Base-by-base conservation (phyloP, 1,140 invertebrate genomes). In the Anagrus nilaparvatae region DNA sequence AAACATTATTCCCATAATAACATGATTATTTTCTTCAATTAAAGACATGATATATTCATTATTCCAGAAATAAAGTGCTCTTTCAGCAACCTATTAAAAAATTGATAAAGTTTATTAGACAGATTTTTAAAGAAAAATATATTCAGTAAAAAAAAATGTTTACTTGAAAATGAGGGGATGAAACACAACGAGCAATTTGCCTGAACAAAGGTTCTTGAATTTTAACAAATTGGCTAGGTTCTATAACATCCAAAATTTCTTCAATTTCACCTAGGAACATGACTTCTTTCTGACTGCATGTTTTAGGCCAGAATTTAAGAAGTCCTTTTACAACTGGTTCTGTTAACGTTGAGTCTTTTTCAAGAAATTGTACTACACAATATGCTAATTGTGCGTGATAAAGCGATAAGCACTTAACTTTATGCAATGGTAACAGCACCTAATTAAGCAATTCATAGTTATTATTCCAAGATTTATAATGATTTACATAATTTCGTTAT, bases 351-450 rank as follows among this genome's bases (percentile, higher is more conserved):
- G 93, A 79, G 75, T 99, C 96, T 69, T 99, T 99, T 74, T 99
- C 95, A 46, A 99, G 73, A 77, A 99, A 99, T 75, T 99, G 96
- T 53, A 99, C 95, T 63, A 99, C 93, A 77, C 96, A 99, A 73
- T 99, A 99, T 56, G 94, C 91, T 61, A 98, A 76, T 78, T 98
- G 92, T 77, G 96, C 82, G 81, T 99, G 78, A 79, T 90, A 84
- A 73, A 95, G 65, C 70, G 83, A 81, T 74, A 95, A 73, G 69
- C 84, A 86, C 74, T 93, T 94, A 55, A 95, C 90, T 78, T 96
- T 97, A 77, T 98, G 95, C 67, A 97, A 73, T 53, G 97, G 97
- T 64, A 99, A 80, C 59, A 99, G 78, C 58, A 99, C 95, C 66
- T 69, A 41, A 9, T 32, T 44, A 47, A 37, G 16, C 23, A 21